These are phyloP conservation scores for Embiotoca jacksoni DNA, from an alignment of 2,113 vertebrate species.

Conservation along the genomic window DNA sequence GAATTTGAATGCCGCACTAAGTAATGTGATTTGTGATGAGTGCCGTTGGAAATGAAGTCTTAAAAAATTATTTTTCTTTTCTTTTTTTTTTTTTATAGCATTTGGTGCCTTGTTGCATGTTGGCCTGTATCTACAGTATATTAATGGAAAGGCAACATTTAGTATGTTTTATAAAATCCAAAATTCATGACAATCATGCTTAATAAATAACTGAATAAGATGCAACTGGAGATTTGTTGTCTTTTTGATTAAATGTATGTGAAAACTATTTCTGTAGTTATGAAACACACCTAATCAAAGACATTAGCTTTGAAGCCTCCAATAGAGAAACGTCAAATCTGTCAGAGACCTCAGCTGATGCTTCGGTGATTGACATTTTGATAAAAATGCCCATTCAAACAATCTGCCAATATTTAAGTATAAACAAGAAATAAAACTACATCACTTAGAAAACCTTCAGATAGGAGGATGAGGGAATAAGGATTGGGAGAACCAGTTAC, in stretches of 20 bases:
- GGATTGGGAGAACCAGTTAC: too few species aligned
- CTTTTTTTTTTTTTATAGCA: conserved; percentile 6
- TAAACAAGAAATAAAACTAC: too few species aligned
- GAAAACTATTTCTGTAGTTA: background rate
- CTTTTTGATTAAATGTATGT: conserved; percentile 3
- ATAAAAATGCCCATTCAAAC: too few species aligned
- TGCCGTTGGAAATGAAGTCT: conserved; percentile 27
- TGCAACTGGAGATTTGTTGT: background rate
- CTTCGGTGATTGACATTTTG: too few species aligned
- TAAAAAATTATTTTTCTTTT: background rate
- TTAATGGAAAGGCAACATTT: conserved; percentile 30
- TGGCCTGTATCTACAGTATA: conserved; percentile 32
- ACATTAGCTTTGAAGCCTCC: too few species aligned
- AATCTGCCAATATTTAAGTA: too few species aligned
- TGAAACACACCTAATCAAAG: background rate
- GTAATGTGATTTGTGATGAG: conserved; percentile 8
- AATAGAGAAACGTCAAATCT: too few species aligned
- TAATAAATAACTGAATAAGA: conserved; percentile 65
- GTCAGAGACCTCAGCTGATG: too few species aligned
- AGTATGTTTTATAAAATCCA: conserved; percentile 44
- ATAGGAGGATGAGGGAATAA: too few species aligned
- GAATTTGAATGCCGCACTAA: conserved; percentile 39
- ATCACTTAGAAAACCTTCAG: too few species aligned
- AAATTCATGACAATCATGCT: conserved; percentile 66
- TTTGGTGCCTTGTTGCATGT: conserved; percentile 69